Evolutionary conservation across 2,113 vertebrate species (phyloP), one percentile per base, ranked within the genome.

Genomic region (Origma solitaria): DNA sequence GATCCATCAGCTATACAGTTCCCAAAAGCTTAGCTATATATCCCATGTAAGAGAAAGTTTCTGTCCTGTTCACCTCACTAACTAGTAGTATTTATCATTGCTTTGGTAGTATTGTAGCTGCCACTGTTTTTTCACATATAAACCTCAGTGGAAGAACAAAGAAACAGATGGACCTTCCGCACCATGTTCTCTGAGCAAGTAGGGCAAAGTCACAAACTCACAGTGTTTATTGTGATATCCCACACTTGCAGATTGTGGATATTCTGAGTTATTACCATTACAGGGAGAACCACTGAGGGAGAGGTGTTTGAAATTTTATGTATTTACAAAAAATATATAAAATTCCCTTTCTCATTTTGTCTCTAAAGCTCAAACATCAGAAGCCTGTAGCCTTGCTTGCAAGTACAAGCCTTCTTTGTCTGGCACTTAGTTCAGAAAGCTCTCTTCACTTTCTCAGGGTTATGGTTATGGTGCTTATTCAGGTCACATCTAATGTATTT

Each of bases 211-310:
- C 33, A 23, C 10, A 23, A 65, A 66, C 16, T 33, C 15, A 15
- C 7, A 2, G 4, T 50, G 38, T 78, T 70, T 79, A 11, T 44
- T 90, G 15, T 33, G 68, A 50, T 37, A 38, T 68, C 31, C 23
- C 40, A 51, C 15, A 21, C 6, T 21, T 28, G 28, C 0, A 73
- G 5, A 23, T 30, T 0, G 0, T 53, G 69, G 2, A 4, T 61
- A 37, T 81, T 84, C 45, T 33, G 30, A 75, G 38, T 47, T 58
- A 62, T 6, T 66, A 7, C n/a, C 15, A 8, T 66, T 82, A 78
- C 27, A 83, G 31, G 37, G 47, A 73, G 56, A 82, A 62, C 25
- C 19, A 6, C 68, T 61, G 28, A 57, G 40, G 18, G 19, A 79
- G 28, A 61, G 20, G 21, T 57, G 17, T 86, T 81, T 42, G 30